Evolutionary conservation across 2,113 vertebrate species (phyloP).

Genomic region (Furnarius figulus): DNA sequence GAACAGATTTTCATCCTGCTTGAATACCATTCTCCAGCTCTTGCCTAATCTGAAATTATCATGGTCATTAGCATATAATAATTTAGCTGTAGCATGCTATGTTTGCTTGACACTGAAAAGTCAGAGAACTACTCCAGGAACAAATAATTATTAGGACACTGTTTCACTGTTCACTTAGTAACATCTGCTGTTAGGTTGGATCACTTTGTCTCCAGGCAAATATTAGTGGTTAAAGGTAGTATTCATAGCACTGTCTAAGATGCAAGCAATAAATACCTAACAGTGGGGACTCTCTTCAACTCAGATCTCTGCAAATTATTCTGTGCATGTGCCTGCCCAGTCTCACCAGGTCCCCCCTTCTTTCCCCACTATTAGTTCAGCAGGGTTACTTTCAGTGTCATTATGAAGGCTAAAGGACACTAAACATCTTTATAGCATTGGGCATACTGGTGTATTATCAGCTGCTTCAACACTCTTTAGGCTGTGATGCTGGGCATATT

Average conservation of each 20-base stretch:
- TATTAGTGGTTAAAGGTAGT: neutral
- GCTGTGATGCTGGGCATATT: neutral
- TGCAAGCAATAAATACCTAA: neutral
- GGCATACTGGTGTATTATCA: neutral
- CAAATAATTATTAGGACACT: neutral
- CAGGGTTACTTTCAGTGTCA: neutral
- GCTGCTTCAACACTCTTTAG: neutral
- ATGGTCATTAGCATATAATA: neutral
- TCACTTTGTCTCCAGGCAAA: conserved; percentile 6
- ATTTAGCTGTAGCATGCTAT: neutral
- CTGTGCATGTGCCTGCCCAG: neutral
- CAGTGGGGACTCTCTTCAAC: neutral
- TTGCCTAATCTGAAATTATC: conserved; percentile 17
- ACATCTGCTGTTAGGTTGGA: neutral
- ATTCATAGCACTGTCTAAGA: neutral
- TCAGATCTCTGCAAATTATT: conserved; percentile 25
- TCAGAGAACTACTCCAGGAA: neutral
- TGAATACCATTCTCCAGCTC: neutral
- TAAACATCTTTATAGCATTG: neutral
- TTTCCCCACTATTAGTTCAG: neutral
- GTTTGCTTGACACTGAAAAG: neutral
- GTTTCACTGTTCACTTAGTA: neutral
- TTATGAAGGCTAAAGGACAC: neutral
- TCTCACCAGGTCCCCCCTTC: neutral
- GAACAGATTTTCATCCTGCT: neutral